These are phyloP conservation scores for Platysteira castanea DNA, from an alignment of 2,113 vertebrate genomes.

Conservation along the genomic window DNA sequence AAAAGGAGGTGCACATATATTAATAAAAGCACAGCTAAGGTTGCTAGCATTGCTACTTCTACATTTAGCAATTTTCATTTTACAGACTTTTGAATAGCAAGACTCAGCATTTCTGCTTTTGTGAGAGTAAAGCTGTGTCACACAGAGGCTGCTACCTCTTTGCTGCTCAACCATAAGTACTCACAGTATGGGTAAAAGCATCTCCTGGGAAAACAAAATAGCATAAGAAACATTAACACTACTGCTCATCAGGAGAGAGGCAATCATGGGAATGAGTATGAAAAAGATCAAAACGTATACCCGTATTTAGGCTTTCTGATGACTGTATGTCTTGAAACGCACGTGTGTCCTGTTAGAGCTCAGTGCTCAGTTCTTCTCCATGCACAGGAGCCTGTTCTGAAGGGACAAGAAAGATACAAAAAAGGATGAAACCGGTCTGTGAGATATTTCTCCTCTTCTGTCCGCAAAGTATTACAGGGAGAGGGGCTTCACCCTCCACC, in stretches of 20 bases:
- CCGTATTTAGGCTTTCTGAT: not conserved
- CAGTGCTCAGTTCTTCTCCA: not conserved
- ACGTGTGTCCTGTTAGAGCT: rapidly evolving
- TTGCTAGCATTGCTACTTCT: slow-evolving; percentile 18
- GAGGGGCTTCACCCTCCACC: not conserved
- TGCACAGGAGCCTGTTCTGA: rapidly evolving
- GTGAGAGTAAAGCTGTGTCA: not conserved
- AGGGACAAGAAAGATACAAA: not conserved
- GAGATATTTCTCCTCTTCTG: not conserved
- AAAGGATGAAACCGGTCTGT: not conserved
- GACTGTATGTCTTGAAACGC: not conserved
- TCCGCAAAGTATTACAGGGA: not conserved
- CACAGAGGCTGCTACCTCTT: not conserved
- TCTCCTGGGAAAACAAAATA: not conserved
- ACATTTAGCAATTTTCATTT: slow-evolving; percentile 50
- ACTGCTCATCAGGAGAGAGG: not conserved
- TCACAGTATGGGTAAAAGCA: not conserved
- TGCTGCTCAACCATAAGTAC: not conserved
- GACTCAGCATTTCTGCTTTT: not conserved
- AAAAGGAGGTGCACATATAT: slow-evolving; percentile 39
- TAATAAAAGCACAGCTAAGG: slow-evolving; percentile 36
- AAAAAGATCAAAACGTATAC: not conserved
- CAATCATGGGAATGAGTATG: not conserved
- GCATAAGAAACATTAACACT: not conserved
- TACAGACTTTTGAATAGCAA: slow-evolving; percentile 17